These are phyloP conservation scores for Amiota communis DNA, from an alignment of 2,888 invertebrate species.

Conservation along the genomic window DNA sequence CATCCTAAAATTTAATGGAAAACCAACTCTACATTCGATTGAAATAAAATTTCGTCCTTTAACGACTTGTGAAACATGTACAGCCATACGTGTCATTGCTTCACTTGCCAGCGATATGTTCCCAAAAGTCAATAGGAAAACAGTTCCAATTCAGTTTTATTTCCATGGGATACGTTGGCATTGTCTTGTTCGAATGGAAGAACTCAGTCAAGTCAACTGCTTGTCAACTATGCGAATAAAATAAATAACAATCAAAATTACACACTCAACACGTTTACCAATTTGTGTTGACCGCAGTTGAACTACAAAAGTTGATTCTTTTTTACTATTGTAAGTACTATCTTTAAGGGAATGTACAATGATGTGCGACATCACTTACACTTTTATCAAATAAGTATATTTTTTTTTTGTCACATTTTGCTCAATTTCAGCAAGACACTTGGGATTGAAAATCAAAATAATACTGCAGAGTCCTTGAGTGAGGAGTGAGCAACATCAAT, in stretches of 20 bases:
- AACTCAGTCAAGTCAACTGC: too few species aligned
- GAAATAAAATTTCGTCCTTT: too few species aligned
- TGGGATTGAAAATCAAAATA: conserved; percentile 21
- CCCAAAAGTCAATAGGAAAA: neutral
- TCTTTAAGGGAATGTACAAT: neutral
- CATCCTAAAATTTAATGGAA: too few species aligned
- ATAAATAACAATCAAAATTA: conserved; percentile 5
- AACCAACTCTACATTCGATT: too few species aligned
- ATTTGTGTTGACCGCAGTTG: conserved; percentile 6
- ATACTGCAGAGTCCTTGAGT: conserved; percentile 19
- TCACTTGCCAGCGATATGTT: conserved; percentile 5
- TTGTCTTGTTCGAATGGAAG: neutral
- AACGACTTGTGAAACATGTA: too few species aligned
- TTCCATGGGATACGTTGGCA: neutral
- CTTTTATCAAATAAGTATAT: neutral
- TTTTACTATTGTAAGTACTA: neutral
- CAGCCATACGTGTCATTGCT: neutral
- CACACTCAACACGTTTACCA: conserved; percentile 21
- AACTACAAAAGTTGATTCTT: conserved; percentile 1
- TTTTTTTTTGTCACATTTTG: neutral
- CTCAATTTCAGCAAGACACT: conserved; percentile 12
- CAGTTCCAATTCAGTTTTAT: too few species aligned
- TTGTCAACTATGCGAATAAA: neutral
- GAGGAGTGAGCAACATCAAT: neutral
- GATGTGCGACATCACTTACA: neutral